Conservation (phyloP, 2,113 vertebrate species). For the Entomyzon cyanotis region DNA sequence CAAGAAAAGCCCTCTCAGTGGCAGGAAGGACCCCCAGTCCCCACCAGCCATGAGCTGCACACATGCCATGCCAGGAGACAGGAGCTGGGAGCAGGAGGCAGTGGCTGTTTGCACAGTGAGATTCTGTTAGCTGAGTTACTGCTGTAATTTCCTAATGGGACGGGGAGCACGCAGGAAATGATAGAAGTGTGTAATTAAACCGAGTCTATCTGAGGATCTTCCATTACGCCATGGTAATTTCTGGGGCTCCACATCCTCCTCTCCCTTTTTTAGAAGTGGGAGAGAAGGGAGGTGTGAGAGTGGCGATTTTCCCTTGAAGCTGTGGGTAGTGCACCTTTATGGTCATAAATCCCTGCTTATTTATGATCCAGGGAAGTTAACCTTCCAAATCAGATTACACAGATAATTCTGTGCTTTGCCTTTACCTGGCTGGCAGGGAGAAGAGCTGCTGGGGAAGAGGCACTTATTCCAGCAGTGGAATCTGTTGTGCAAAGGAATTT, state of each 20-base stretch:
- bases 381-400: conserved; percentile 64
- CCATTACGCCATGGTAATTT: conserved; percentile 47
- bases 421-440: conserved; percentile 39
- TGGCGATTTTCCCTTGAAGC: conserved; percentile 5
- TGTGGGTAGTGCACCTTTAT: neutral
- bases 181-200: conserved; percentile 70
- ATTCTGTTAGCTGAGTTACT: conserved; percentile 63
- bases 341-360: conserved; percentile 12
- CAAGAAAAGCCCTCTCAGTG: neutral
- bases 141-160: conserved; percentile 68
- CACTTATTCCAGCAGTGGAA: neutral
- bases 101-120: conserved; percentile 34
- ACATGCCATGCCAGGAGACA: neutral
- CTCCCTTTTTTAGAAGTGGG: neutral
- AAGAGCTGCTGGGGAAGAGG: conserved; percentile 1
- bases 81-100: neutral
- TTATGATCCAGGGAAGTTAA: conserved; percentile 58
- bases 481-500: neutral
- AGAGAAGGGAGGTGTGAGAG: neutral
- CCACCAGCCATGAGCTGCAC: accelerated
- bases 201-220: conserved; percentile 64
- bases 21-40: neutral
- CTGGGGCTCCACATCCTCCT: neutral
- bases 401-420: conserved; percentile 40
- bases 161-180: conserved; percentile 56